phyloP scores from a whole-genome alignment of 2,797 vertebrate genomes.

The Xiphorhynchus erythropygius region DNA sequence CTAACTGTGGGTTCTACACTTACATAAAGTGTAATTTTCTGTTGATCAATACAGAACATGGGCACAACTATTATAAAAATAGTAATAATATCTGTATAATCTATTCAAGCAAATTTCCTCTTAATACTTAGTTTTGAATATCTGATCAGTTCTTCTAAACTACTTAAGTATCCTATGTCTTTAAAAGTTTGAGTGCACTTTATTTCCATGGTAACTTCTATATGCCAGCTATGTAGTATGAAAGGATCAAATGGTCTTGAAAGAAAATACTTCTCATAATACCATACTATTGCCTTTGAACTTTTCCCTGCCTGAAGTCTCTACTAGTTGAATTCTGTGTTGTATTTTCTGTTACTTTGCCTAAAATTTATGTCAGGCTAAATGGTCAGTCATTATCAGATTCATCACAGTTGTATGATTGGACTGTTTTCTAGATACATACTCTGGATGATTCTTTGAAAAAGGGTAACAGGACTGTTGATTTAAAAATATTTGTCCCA shows the following conservation, averaged over 20 bases:
- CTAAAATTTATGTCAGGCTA: background rate
- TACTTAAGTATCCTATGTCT: background rate
- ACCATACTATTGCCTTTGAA: background rate
- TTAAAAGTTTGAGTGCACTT: background rate
- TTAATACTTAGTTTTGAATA: background rate
- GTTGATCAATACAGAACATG: background rate
- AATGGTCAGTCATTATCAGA: background rate
- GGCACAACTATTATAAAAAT: background rate
- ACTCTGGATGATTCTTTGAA: background rate
- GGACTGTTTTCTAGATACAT: background rate
- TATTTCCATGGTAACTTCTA: background rate
- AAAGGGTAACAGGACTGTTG: background rate
- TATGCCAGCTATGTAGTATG: background rate
- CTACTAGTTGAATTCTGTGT: background rate
- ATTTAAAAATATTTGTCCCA: background rate
- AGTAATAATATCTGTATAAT: background rate
- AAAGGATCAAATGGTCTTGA: background rate
- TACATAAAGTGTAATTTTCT: background rate
- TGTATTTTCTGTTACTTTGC: background rate
- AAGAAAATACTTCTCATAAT: background rate
- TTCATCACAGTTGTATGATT: background rate
- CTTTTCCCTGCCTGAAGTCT: background rate
- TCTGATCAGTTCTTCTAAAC: background rate
- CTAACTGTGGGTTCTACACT: background rate
- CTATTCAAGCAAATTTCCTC: background rate